These are phyloP conservation scores for Miopithecus talapoin DNA, from an alignment of 2,797 vertebrate species.

Conservation along the genomic window DNA sequence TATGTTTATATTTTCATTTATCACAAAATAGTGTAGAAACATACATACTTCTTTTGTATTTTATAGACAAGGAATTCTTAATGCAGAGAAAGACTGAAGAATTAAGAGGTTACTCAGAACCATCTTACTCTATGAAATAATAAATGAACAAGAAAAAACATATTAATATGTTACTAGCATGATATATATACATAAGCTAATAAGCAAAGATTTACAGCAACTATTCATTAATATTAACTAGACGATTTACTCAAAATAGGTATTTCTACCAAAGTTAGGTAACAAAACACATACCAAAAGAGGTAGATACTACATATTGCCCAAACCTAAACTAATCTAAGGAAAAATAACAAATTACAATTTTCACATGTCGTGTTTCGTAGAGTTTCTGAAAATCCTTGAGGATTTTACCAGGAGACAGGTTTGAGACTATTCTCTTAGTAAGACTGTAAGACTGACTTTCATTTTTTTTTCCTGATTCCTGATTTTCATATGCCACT, in stretches of 20 bases:
- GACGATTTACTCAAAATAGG: background rate
- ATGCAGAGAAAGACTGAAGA: background rate
- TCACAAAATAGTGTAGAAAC: background rate
- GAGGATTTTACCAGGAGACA: conserved; percentile 65
- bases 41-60: background rate
- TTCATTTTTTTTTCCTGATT: conserved; percentile 43
- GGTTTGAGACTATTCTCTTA: conserved; percentile 71
- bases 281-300: conserved; percentile 73
- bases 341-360: conserved; percentile 75
- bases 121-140: background rate
- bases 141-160: background rate
- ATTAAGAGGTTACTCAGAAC: background rate
- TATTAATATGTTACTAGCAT: background rate
- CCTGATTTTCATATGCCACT: conserved; percentile 56
- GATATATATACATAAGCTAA: background rate
- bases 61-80: conserved; percentile 18
- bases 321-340: conserved; percentile 77
- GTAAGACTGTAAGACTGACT: background rate
- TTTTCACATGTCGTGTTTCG: conserved; percentile 69
- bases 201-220: background rate
- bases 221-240: background rate
- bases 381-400: conserved; percentile 77
- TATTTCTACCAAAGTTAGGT: background rate
- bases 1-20: background rate
- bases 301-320: conserved; percentile 55